A percentile compares a stretch with the other conserved stretches of the same genome.
These are phyloP conservation scores for Galerucella pusilla DNA, from an alignment of 2,888 invertebrate genomes.

Conservation along the genomic window DNA sequence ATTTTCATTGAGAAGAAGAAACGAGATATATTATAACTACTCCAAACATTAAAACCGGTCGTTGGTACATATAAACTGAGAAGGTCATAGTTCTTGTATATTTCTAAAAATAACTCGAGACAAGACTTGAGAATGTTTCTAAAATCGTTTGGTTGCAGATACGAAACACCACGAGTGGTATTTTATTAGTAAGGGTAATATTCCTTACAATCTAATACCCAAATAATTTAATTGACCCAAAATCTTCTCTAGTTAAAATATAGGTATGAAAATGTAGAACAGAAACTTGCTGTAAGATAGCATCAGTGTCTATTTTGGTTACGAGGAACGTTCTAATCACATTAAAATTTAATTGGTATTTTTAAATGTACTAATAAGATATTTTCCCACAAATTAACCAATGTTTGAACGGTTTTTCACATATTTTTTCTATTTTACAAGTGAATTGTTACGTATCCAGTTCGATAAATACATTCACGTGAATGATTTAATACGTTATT, in stretches of 20 bases:
- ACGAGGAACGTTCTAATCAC: not conserved
- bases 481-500: not conserved
- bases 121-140: constrained; percentile 24
- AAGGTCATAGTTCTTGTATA: constrained; percentile 59
- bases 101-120: constrained; percentile 56
- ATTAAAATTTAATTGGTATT: not conserved
- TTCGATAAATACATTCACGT: not conserved
- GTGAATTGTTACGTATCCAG: not conserved
- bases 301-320: not conserved
- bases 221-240: too few relatives aligned
- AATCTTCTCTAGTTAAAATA: not conserved
- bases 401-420: not conserved
- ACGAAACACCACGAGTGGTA: not conserved
- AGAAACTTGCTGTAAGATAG: not conserved
- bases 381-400: not conserved
- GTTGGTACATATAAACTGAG: constrained; percentile 42
- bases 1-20: constrained; percentile 21
- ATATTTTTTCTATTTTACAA: not conserved
- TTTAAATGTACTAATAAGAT: not conserved
- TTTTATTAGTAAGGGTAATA: not conserved
- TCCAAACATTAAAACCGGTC: constrained; percentile 51
- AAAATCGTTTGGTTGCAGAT: not conserved
- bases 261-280: not conserved
- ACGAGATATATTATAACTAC: constrained; percentile 9
- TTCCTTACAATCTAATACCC: too few relatives aligned